phyloP scores from a whole-genome alignment of 1,140 invertebrate genomes.

The Aphelenchoides fujianensis region DNA sequence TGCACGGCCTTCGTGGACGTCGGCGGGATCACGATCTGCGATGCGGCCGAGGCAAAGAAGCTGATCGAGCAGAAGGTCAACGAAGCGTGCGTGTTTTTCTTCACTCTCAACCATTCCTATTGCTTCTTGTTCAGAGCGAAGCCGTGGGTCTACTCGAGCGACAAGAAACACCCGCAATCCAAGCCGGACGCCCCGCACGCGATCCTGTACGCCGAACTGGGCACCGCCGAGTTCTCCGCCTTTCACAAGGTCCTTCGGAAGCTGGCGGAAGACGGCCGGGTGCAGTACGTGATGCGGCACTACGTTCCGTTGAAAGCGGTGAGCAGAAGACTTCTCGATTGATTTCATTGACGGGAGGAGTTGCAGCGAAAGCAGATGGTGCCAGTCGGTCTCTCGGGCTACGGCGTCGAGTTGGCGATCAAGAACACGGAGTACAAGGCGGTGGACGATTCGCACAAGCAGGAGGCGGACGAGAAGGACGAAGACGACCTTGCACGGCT shows the following conservation, averaged over 20 bases:
- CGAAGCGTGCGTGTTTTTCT: constrained; percentile 21
- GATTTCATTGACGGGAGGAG: constrained; percentile 8
- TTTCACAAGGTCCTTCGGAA: constrained; percentile 33
- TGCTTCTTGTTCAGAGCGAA: constrained; percentile 21
- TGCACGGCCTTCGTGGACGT: constrained; percentile 37
- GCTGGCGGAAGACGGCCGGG: constrained; percentile 27
- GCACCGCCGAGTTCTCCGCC: constrained; percentile 25
- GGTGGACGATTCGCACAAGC: constrained; percentile 79
- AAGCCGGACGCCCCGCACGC: constrained; percentile 18
- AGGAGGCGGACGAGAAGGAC: constrained; percentile 31
- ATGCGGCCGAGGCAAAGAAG: constrained; percentile 5
- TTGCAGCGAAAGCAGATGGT: constrained; percentile 45
- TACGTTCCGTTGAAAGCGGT: constrained; percentile 20
- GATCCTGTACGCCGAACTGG: constrained; percentile 49
- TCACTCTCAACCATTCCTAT: constrained; percentile 24
- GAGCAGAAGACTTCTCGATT: background rate
- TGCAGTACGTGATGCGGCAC: constrained; percentile 46
- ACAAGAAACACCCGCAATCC: constrained; percentile 33
- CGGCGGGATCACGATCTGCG: constrained; percentile 26
- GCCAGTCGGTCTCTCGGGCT: constrained; percentile 81
- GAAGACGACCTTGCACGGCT: constrained; percentile 50
- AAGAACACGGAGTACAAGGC: constrained; percentile 99
- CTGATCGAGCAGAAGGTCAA: constrained; percentile 14
- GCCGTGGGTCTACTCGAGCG: constrained; percentile 31
- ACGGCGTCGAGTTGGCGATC: constrained; percentile 94